Base-by-base conservation (phyloP, 2,113 vertebrate genomes). In the Isichthys henryi region DNA sequence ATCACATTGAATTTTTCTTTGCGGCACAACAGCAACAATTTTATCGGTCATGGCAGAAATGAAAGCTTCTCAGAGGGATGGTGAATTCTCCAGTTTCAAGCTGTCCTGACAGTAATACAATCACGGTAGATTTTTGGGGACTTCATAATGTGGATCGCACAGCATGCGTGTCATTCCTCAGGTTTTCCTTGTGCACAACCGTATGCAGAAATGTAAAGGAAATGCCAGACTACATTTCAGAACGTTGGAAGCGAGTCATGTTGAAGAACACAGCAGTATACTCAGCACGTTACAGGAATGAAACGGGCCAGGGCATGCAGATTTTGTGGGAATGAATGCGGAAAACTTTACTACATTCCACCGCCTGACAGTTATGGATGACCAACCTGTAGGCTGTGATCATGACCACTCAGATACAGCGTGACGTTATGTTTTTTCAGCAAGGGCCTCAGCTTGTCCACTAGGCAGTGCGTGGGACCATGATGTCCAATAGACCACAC, bases 401-500 rank as follows among this genome's bases (percentile, higher is more conserved):
- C 95, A 49, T 95, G 95, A 45, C 95, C 95, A 39, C 92, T 89
- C 89, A 95, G 90, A 88, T 95, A 95, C 0, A 91, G 91, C 15
- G 93, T 94, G 87, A 92, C 94, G 3, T 89, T 90, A 90, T 94
- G 93, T 83, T 95, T 94, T 90, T 95, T 95, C 74, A 95, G 92
- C 0, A 95, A 88, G 0, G 95, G 95, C 23, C 94, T 94, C 86
- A 95, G 90, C n/a, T 91, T 86, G 10, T 94, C 46, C 27, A 95
- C 89, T 53, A 95, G 92, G 88, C 95, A 95, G 1, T 39, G 53
- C 3, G 95, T 95, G 3, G 95, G 94, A 31, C 95, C 95, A 8
- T 95, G 95, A 88, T 95, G 88, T 6, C 95, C 94, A 1, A 95
- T 93, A n/a, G 95, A 95, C 95, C 95, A 95, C 13, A 96, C 93